A percentile compares a stretch with the other conserved stretches of the same genome.
Evolutionary conservation across 2,797 vertebrate genomes (phyloP).

Genomic region (Mormyrops attenuatus): DNA sequence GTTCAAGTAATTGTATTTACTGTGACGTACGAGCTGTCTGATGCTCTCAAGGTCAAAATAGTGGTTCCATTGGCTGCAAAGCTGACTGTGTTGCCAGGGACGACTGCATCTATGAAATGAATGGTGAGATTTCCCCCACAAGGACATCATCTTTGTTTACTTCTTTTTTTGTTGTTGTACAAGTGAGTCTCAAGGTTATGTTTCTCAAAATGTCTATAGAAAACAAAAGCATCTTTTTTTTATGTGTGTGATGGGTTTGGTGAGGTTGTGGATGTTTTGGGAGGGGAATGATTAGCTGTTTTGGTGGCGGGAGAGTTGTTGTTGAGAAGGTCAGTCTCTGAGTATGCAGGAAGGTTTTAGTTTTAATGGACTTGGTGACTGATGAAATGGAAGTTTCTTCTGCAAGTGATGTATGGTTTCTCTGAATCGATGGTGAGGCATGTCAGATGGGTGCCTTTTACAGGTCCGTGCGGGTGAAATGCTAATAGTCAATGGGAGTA

Average conservation of each 20-base stretch:
- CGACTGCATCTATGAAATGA: not conserved
- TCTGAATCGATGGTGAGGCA: not conserved
- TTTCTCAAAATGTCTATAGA: not conserved
- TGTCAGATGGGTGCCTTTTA: not conserved
- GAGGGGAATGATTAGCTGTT: not conserved
- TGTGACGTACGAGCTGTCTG: not conserved
- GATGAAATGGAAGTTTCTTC: not conserved
- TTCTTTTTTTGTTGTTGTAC: not conserved
- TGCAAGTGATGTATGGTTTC: not conserved
- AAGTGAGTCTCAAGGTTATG: not conserved
- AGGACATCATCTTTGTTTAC: not conserved
- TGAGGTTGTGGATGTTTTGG: not conserved
- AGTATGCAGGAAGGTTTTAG: not conserved
- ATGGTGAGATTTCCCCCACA: not conserved
- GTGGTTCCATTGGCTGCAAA: not conserved
- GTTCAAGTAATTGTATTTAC: not conserved
- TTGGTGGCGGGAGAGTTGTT: not conserved
- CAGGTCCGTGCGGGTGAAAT: not conserved
- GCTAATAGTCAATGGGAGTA: not conserved
- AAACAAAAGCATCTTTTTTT: not conserved
- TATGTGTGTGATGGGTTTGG: not conserved
- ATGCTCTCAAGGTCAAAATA: not conserved
- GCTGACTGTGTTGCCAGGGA: not conserved
- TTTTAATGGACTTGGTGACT: not conserved
- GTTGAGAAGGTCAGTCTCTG: not conserved